Evolutionary conservation across 2,797 vertebrate species (phyloP).

Genomic region (Syngnathus acus): DNA sequence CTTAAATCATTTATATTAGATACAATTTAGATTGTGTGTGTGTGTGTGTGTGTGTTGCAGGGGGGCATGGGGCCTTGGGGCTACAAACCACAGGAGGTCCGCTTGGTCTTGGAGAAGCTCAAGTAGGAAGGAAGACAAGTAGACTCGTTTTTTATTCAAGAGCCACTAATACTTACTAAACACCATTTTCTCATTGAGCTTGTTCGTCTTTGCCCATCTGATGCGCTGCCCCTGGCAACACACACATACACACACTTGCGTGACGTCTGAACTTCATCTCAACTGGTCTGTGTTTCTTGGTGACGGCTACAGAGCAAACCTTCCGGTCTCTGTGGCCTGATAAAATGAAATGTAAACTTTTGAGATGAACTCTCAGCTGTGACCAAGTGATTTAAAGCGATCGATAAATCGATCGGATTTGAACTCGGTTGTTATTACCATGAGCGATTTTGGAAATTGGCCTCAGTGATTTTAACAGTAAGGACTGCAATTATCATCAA

Average conservation of each 20-base stretch:
- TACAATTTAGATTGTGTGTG: background rate
- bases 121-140: slow-evolving; percentile 44
- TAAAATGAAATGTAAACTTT: slow-evolving; percentile 16
- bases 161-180: background rate
- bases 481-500: background rate
- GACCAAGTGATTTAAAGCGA: background rate
- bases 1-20: too few species aligned
- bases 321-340: slow-evolving; percentile 52
- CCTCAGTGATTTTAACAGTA: background rate
- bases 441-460: background rate
- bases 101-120: slow-evolving; percentile 73
- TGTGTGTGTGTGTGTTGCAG: slow-evolving; percentile 50
- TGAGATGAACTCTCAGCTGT: background rate
- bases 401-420: background rate
- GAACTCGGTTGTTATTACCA: background rate
- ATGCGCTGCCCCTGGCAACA: too few species aligned
- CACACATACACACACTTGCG: background rate
- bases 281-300: slow-evolving; percentile 36
- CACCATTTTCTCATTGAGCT: background rate
- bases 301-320: slow-evolving; percentile 65
- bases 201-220: background rate
- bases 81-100: slow-evolving; percentile 79
- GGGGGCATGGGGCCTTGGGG: slow-evolving; percentile 79
- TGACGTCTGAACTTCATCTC: slow-evolving; percentile 10
- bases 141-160: slow-evolving; percentile 12